Conservation (phyloP, 2,113 vertebrate species). For the Tonatia bakeri region DNA sequence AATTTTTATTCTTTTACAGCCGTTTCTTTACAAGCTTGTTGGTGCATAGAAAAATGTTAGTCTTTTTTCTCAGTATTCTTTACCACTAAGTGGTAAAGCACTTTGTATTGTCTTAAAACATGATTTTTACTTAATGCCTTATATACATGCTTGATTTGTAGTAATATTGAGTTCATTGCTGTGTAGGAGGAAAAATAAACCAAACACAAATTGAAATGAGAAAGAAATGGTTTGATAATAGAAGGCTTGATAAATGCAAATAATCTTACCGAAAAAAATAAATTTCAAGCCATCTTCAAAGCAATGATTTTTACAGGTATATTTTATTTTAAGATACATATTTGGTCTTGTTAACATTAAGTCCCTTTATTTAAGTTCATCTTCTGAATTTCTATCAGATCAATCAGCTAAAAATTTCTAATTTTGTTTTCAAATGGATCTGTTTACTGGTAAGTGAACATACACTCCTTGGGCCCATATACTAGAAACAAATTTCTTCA, state of each 20-base stretch:
- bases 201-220: not conserved
- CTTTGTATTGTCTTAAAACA: constrained; percentile 4
- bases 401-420: not conserved
- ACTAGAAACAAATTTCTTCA: not conserved
- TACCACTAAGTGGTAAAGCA: constrained; percentile 15
- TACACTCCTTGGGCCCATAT: not conserved
- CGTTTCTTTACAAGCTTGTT: not conserved
- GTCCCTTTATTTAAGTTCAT: not conserved
- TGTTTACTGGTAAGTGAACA: not conserved
- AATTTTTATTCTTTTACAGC: constrained; percentile 7
- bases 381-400: not conserved
- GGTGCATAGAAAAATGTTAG: not conserved
- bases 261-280: not conserved
- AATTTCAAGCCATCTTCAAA: not conserved
- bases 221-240: not conserved
- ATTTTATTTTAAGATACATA: not conserved
- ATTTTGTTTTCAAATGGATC: not conserved
- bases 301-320: not conserved
- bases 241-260: not conserved
- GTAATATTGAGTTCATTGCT: not conserved
- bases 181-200: not conserved
- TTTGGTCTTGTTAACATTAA: not conserved
- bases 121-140: not conserved
- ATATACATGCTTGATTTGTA: not conserved
- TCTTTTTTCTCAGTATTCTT: constrained; percentile 23